phyloP scores from a whole-genome alignment of 2,113 vertebrate genomes.

The Glareola pratincola region DNA sequence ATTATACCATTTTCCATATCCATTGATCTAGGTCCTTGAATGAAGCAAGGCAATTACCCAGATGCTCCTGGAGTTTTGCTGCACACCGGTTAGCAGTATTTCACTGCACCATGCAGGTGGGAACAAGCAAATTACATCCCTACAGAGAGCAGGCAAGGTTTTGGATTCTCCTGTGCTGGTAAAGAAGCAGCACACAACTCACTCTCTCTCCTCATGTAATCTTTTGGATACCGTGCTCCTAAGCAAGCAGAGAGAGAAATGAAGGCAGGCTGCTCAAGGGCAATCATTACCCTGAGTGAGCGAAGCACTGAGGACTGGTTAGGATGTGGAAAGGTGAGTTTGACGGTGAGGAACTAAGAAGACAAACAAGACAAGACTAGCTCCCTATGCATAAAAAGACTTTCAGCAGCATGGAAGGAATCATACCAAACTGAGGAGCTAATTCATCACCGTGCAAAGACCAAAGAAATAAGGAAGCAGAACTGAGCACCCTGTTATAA shows the following conservation, averaged over 20 bases:
- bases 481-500: background rate
- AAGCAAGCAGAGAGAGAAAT: background rate
- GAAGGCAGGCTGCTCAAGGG: background rate
- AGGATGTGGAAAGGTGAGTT: background rate
- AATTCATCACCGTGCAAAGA: background rate
- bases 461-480: background rate
- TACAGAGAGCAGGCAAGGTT: background rate
- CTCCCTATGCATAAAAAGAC: background rate
- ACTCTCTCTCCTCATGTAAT: background rate
- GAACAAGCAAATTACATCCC: background rate
- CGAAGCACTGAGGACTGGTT: background rate
- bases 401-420: background rate
- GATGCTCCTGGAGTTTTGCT: background rate
- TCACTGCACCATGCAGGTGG: background rate
- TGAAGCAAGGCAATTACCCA: background rate
- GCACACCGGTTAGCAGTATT: accelerated
- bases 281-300: background rate
- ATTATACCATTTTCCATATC: background rate
- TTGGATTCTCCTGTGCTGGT: background rate
- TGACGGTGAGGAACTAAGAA: background rate
- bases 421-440: background rate
- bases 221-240: background rate
- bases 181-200: background rate
- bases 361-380: background rate
- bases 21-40: background rate